A percentile compares a stretch with the other conserved stretches of the same genome.
phyloP scores from a whole-genome alignment of 2,113 vertebrate genomes.

The Manacus vitellinus region DNA sequence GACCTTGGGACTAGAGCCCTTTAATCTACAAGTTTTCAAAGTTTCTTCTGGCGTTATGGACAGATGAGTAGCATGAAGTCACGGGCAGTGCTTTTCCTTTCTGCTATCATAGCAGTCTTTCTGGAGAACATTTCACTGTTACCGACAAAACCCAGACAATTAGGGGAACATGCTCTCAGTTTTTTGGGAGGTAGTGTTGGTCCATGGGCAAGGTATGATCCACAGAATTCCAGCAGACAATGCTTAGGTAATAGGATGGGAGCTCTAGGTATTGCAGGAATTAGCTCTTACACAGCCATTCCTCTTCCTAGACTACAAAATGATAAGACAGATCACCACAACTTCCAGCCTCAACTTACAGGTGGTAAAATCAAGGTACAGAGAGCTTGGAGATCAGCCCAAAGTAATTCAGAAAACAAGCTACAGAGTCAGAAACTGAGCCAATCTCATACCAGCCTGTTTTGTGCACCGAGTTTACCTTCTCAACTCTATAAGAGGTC shows the following conservation, averaged over 20 bases:
- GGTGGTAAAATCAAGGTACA: background rate
- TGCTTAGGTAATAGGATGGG: background rate
- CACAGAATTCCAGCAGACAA: background rate
- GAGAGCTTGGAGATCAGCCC: background rate
- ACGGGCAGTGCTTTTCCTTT: background rate
- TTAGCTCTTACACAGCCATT: background rate
- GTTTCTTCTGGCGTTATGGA: background rate
- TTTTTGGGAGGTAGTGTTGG: background rate
- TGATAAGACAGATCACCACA: background rate
- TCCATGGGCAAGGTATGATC: background rate
- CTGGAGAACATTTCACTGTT: background rate
- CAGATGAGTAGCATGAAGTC: background rate
- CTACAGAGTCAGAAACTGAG: background rate
- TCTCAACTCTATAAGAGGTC: background rate
- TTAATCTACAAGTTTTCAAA: background rate
- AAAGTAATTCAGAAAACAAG: background rate
- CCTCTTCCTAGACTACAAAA: background rate
- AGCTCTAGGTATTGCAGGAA: background rate
- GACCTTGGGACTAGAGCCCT: background rate
- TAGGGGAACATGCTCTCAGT: background rate
- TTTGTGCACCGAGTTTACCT: background rate
- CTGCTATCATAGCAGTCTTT: background rate
- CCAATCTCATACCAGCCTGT: background rate
- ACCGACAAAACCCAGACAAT: background rate
- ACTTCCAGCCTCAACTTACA: background rate